phyloP scores from a whole-genome alignment of 2,888 invertebrate genomes.

The Tuberolachnus salignus region DNA sequence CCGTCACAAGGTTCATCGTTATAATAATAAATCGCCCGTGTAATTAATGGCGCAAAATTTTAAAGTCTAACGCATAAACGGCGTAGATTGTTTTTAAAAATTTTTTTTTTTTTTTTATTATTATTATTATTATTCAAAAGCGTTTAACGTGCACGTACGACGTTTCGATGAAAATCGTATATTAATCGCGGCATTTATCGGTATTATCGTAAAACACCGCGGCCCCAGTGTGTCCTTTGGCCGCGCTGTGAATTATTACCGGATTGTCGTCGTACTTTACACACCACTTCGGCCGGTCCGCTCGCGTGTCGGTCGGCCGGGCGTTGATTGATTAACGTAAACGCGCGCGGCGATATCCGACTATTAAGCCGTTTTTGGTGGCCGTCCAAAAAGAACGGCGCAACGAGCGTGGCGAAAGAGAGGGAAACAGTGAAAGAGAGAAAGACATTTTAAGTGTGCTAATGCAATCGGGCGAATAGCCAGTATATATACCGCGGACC shows the following conservation, averaged over 20 bases:
- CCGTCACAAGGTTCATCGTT: too few species aligned
- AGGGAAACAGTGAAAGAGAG: background rate
- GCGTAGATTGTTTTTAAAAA: too few species aligned
- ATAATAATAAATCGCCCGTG: too few species aligned
- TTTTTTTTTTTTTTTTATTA: too few species aligned
- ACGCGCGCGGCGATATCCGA: slow-evolving; percentile 27
- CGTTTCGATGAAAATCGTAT: too few species aligned
- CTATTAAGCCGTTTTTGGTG: slow-evolving; percentile 49
- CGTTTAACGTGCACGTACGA: too few species aligned
- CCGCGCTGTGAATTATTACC: slow-evolving; percentile 15
- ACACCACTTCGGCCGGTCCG: background rate
- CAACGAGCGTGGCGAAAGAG: background rate
- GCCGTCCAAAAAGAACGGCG: slow-evolving; percentile 4
- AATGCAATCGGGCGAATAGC: slow-evolving; percentile 49
- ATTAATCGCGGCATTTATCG: too few species aligned
- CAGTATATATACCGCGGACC: slow-evolving; percentile 3
- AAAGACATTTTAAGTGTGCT: slow-evolving; percentile 26
- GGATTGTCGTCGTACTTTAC: background rate
- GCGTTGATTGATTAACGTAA: slow-evolving; percentile 46
- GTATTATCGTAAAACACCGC: too few species aligned
- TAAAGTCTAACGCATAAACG: too few species aligned
- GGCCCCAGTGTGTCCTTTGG: too few species aligned
- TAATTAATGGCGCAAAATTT: too few species aligned
- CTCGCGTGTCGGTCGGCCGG: background rate
- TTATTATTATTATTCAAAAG: too few species aligned